These are phyloP conservation scores for Nasonovia ribisnigri DNA, from an alignment of 2,888 invertebrate genomes.

Conservation along the genomic window DNA sequence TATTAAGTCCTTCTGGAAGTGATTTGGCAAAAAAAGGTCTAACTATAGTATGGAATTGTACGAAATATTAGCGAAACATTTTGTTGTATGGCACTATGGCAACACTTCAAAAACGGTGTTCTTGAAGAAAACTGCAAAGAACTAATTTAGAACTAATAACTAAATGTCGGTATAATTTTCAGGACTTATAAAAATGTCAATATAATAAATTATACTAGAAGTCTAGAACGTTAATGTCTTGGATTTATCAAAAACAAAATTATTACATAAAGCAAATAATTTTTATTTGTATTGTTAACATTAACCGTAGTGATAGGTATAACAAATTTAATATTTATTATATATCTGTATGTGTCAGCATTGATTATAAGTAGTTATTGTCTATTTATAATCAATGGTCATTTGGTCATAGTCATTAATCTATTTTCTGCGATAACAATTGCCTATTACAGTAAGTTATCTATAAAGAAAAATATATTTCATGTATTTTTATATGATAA, in stretches of 20 bases:
- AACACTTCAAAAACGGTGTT: background rate
- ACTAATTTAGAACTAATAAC: background rate
- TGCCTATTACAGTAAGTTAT: background rate
- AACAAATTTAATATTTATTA: background rate
- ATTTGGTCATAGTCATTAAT: background rate
- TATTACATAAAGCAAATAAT: background rate
- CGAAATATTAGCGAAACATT: background rate
- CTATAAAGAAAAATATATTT: background rate
- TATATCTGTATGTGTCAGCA: background rate
- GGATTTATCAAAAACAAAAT: background rate
- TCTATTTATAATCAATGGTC: too few relatives aligned
- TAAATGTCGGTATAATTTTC: too few relatives aligned
- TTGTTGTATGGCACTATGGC: background rate
- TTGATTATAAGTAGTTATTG: too few relatives aligned
- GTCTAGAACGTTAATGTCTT: background rate
- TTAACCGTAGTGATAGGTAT: background rate
- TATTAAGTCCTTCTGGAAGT: background rate
- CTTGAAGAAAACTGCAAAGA: too few relatives aligned
- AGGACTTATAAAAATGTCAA: background rate
- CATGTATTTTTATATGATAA: background rate
- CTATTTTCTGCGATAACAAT: background rate
- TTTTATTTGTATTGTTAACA: background rate
- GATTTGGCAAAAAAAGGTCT: background rate
- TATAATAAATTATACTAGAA: background rate
- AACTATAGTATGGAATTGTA: background rate